phyloP scores from a whole-genome alignment of 2,797 vertebrate genomes.

The Ambastaia sidthimunki region DNA sequence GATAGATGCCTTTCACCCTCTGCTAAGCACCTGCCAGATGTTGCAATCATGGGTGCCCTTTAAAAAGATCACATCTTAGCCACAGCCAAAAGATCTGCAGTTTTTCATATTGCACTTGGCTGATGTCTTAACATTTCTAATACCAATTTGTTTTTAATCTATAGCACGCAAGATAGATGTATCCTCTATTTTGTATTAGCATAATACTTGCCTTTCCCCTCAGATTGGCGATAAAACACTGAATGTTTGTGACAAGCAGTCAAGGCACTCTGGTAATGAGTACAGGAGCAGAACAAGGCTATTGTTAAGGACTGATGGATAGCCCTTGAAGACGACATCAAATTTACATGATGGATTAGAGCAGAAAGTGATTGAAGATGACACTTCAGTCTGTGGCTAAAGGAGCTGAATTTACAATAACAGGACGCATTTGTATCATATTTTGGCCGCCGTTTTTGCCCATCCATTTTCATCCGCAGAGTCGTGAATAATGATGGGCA shows the following conservation, averaged over 20 bases:
- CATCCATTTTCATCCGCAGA: constrained; percentile 50
- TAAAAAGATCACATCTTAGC: neutral
- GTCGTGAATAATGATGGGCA: constrained; percentile 48
- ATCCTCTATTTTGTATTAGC: constrained; percentile 30
- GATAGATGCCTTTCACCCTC: neutral
- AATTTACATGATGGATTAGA: constrained; percentile 77
- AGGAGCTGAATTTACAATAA: constrained; percentile 71
- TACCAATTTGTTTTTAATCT: constrained; percentile 39
- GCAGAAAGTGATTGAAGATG: constrained; percentile 70
- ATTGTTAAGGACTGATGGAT: constrained; percentile 77
- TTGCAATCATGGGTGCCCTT: neutral
- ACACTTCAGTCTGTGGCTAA: constrained; percentile 67
- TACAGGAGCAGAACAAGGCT: constrained; percentile 54
- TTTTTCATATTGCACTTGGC: neutral
- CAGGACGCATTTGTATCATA: constrained; percentile 66
- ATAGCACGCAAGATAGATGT: constrained; percentile 31
- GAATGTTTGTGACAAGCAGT: constrained; percentile 57
- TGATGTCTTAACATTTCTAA: constrained; percentile 31
- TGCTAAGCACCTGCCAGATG: constrained; percentile 6
- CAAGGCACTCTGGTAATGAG: constrained; percentile 54
- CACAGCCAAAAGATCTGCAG: neutral
- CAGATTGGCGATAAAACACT: constrained; percentile 48
- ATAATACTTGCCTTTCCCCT: constrained; percentile 45
- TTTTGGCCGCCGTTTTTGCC: constrained; percentile 54
- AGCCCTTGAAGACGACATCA: constrained; percentile 72